These are phyloP conservation scores for Cactoblastis cactorum DNA, from an alignment of 2,888 invertebrate species.

Conservation along the genomic window DNA sequence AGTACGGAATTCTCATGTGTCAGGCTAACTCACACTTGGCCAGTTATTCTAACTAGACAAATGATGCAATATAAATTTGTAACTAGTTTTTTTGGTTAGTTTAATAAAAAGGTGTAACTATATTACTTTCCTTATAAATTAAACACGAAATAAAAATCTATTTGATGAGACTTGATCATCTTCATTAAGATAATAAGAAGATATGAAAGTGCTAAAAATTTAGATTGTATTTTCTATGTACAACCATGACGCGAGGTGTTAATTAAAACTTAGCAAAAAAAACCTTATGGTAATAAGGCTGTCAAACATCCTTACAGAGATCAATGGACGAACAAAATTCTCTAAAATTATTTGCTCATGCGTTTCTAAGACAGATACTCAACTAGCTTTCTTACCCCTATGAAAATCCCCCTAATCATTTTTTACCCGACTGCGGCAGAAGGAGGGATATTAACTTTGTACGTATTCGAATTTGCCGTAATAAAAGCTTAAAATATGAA, in stretches of 20 bases:
- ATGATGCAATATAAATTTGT: too few species aligned
- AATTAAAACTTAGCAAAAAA: not conserved
- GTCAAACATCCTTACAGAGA: not conserved
- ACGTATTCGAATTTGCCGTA: too few species aligned
- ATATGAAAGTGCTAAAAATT: not conserved
- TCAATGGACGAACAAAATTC: not conserved
- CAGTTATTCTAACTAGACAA: too few species aligned
- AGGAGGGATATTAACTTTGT: too few species aligned
- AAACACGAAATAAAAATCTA: not conserved
- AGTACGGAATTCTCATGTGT: too few species aligned
- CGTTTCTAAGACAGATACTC: too few species aligned
- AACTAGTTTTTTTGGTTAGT: not conserved
- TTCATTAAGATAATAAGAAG: not conserved
- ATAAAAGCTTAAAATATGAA: too few species aligned
- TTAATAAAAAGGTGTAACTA: not conserved
- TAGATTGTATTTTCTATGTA: not conserved
- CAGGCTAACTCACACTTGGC: too few species aligned
- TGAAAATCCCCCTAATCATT: too few species aligned
- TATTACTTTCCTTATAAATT: not conserved
- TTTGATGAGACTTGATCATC: not conserved
- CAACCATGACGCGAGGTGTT: not conserved
- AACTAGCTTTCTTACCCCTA: too few species aligned
- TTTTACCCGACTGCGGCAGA: too few species aligned
- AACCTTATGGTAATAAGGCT: not conserved
- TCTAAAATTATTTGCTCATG: not conserved